These are phyloP conservation scores for Ctenodactylus gundi DNA, from an alignment of 2,113 vertebrate genomes.

Conservation along the genomic window DNA sequence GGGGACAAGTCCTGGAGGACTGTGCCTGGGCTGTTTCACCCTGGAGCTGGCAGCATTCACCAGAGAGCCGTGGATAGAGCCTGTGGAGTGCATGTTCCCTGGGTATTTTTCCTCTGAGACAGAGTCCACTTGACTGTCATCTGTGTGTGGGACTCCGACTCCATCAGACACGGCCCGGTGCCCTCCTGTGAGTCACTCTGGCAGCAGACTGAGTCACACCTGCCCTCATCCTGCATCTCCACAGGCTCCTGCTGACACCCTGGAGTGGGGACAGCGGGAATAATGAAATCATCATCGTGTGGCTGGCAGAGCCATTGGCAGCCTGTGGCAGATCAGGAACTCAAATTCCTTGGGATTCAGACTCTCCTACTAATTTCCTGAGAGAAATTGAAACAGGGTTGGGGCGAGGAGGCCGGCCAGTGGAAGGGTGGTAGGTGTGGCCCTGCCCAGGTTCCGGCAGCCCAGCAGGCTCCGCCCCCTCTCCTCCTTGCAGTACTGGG, in stretches of 20 bases:
- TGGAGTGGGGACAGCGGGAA: fast-evolving
- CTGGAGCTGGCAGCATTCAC: background rate
- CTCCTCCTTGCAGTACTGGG: background rate
- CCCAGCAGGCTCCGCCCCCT: background rate
- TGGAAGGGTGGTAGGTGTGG: fast-evolving
- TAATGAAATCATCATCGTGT: background rate
- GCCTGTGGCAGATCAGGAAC: background rate
- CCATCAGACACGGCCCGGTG: background rate
- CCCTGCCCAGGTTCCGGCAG: background rate
- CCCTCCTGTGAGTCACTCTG: background rate
- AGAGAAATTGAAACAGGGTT: background rate
- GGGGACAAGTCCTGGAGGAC: background rate
- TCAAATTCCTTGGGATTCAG: background rate
- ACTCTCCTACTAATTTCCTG: background rate
- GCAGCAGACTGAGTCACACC: constrained; percentile 14
- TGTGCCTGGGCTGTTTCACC: background rate
- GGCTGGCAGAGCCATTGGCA: background rate
- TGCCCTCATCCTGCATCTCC: background rate
- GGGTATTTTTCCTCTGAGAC: background rate
- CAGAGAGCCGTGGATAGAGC: background rate
- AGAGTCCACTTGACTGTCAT: background rate
- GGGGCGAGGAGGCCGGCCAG: fast-evolving
- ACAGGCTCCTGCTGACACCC: background rate
- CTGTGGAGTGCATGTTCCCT: fast-evolving
- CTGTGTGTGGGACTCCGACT: background rate